Percentiles rank a stretch among this genome's conserved stretches.
phyloP scores from a whole-genome alignment of 2,888 invertebrate species.

The Acanthosoma haemorrhoidale region DNA sequence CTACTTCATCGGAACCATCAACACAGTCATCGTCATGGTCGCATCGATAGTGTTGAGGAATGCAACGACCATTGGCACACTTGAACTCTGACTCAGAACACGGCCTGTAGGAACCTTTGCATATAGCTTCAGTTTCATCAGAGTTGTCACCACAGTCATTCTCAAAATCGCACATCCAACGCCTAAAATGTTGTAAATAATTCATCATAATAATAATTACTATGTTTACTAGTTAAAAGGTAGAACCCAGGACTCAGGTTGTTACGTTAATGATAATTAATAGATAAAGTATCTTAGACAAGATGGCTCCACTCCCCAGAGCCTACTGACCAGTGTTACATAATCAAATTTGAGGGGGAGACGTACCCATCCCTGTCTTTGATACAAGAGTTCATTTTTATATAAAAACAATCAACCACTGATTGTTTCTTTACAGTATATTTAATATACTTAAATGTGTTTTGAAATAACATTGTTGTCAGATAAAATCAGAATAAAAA shows the following conservation, averaged over 20 bases:
- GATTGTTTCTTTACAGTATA: too few relatives aligned
- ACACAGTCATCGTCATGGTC: slow-evolving; percentile 96
- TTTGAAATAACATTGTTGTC: background rate
- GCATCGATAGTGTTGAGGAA: slow-evolving; percentile 87
- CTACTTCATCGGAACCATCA: slow-evolving; percentile 84
- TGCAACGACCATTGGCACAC: slow-evolving; percentile 83
- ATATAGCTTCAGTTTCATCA: slow-evolving; percentile 77
- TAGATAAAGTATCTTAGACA: too few relatives aligned
- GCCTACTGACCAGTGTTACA: too few relatives aligned
- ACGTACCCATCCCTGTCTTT: too few relatives aligned
- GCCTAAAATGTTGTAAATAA: slow-evolving; percentile 44
- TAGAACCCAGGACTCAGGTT: too few relatives aligned
- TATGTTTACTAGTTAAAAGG: too few relatives aligned
- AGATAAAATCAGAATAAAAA: background rate
- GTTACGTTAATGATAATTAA: too few relatives aligned
- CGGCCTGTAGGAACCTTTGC: slow-evolving; percentile 75
- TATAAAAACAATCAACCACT: too few relatives aligned
- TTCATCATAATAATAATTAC: background rate
- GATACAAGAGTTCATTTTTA: too few relatives aligned
- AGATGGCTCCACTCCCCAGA: too few relatives aligned
- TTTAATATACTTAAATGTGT: background rate
- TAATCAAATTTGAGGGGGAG: too few relatives aligned
- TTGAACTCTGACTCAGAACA: slow-evolving; percentile 91
- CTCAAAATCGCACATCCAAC: slow-evolving; percentile 94
- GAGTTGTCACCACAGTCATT: slow-evolving; percentile 94